A percentile compares a stretch with the other conserved stretches of the same genome.
Evolutionary conservation across 1,140 invertebrate species (phyloP).

Genomic region (Drosophila sucinea): DNA sequence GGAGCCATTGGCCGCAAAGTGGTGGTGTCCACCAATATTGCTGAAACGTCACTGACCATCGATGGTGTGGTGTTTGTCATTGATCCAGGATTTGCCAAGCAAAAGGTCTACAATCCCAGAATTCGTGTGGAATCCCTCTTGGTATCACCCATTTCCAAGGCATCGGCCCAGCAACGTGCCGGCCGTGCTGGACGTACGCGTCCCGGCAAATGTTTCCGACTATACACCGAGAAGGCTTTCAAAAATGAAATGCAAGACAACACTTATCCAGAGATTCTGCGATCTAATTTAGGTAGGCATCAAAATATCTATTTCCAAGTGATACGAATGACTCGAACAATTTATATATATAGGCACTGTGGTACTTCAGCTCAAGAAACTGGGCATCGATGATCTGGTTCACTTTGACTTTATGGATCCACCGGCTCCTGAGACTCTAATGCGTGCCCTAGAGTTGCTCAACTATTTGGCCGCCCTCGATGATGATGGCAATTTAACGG

Average conservation of each 20-base stretch:
- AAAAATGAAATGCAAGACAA: slow-evolving; percentile 99
- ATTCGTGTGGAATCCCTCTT: slow-evolving; percentile 98
- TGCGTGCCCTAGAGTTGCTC: slow-evolving; percentile 98
- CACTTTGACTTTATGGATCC: slow-evolving; percentile 99
- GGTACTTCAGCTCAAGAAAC: slow-evolving; percentile 98
- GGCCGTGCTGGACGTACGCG: slow-evolving; percentile 98
- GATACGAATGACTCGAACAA: no score
- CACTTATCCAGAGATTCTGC: slow-evolving; percentile 99
- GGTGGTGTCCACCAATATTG: slow-evolving; percentile 99
- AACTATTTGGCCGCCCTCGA: slow-evolving; percentile 96
- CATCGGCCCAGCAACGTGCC: slow-evolving; percentile 99
- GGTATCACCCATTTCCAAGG: slow-evolving; percentile 99
- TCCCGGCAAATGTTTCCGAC: slow-evolving; percentile 98
- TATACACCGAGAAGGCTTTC: slow-evolving; percentile 99
- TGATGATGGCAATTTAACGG: slow-evolving; percentile 97
- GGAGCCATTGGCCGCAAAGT: slow-evolving; percentile 98
- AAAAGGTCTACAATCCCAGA: slow-evolving; percentile 99
- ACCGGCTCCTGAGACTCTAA: slow-evolving; percentile 99
- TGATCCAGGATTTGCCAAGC: slow-evolving; percentile 99
- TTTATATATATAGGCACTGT: slow-evolving; percentile 86
- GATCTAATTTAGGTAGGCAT: slow-evolving; percentile 77
- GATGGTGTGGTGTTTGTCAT: slow-evolving; percentile 99
- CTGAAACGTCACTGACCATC: slow-evolving; percentile 99
- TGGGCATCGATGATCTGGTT: slow-evolving; percentile 99
- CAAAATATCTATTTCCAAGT: no score